A percentile compares a stretch with the other conserved stretches of the same genome.
phyloP scores from a whole-genome alignment of 2,888 invertebrate genomes.

The Orthosia cruda region DNA sequence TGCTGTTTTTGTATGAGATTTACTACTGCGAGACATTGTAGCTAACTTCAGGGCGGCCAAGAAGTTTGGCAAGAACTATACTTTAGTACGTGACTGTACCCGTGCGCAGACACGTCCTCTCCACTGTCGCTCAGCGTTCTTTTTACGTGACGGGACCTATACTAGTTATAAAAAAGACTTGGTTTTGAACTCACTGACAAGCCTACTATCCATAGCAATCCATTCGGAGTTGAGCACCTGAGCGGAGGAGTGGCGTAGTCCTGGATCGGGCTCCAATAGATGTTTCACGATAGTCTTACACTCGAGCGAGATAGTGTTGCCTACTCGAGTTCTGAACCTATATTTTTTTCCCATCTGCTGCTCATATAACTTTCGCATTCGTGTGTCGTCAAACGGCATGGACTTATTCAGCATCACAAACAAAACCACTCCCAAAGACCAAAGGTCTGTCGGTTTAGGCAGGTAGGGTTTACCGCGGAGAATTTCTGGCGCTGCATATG shows the following conservation, averaged over 20 bases:
- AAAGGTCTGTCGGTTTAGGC: slow-evolving; percentile 95
- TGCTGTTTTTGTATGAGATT: too few species aligned
- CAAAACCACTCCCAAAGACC: slow-evolving; percentile 95
- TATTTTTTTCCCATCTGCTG: slow-evolving; percentile 92
- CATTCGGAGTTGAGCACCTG: slow-evolving; percentile 92
- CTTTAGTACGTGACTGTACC: too few species aligned
- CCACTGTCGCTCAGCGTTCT: too few species aligned
- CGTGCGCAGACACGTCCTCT: too few species aligned
- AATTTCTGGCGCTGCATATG: slow-evolving; percentile 97
- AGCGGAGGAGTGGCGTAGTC: slow-evolving; percentile 91
- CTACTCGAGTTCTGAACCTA: slow-evolving; percentile 93
- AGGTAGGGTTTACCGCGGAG: slow-evolving; percentile 94
- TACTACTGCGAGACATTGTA: too few species aligned
- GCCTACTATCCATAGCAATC: slow-evolving; percentile 94
- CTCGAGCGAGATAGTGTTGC: slow-evolving; percentile 90
- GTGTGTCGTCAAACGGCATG: slow-evolving; percentile 96
- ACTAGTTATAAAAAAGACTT: slow-evolving; percentile 26
- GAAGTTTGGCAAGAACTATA: too few species aligned
- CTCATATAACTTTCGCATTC: slow-evolving; percentile 94
- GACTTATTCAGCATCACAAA: slow-evolving; percentile 96
- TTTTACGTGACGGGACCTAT: too few species aligned
- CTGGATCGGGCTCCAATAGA: slow-evolving; percentile 94
- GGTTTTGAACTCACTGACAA: slow-evolving; percentile 84
- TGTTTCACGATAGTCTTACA: slow-evolving; percentile 93
- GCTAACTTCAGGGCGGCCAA: too few species aligned